Evolutionary conservation across 2,113 vertebrate genomes (phyloP).

Genomic region (Trichomycterus rosablanca): DNA sequence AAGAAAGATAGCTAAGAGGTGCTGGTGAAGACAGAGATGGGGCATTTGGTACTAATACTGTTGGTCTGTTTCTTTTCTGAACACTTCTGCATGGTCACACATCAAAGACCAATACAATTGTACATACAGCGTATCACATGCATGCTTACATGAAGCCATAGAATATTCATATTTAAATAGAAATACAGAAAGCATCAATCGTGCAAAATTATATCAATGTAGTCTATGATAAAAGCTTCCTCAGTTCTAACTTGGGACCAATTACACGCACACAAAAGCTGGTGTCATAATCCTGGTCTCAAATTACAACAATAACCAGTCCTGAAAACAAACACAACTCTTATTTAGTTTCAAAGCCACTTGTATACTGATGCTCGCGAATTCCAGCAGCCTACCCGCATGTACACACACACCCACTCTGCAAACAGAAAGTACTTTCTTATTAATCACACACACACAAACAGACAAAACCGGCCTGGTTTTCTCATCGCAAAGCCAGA

Average conservation of each 20-base stretch:
- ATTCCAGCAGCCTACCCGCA: slow-evolving; percentile 11
- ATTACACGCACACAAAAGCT: background rate
- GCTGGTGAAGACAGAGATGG: background rate
- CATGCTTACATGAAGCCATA: background rate
- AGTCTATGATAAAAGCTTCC: background rate
- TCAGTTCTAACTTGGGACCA: background rate
- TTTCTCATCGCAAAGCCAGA: too few species aligned
- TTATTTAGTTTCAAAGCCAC: background rate
- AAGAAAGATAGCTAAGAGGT: background rate
- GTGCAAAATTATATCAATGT: too few species aligned
- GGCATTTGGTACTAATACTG: slow-evolving; percentile 18
- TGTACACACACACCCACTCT: slow-evolving; percentile 12
- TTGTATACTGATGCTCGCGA: background rate
- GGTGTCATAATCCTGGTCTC: slow-evolving; percentile 24
- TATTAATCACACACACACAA: slow-evolving; percentile 8
- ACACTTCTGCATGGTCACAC: slow-evolving; percentile 5
- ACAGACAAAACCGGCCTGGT: slow-evolving; percentile 19
- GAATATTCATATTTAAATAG: too few species aligned
- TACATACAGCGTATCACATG: too few species aligned
- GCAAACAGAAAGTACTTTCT: slow-evolving; percentile 15
- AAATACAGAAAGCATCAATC: too few species aligned
- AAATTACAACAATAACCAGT: slow-evolving; percentile 35
- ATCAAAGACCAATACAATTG: slow-evolving; percentile 18
- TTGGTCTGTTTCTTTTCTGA: too few species aligned
- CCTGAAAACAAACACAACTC: background rate